phyloP scores from a whole-genome alignment of 2,113 vertebrate genomes.

The Plectropomus leopardus region DNA sequence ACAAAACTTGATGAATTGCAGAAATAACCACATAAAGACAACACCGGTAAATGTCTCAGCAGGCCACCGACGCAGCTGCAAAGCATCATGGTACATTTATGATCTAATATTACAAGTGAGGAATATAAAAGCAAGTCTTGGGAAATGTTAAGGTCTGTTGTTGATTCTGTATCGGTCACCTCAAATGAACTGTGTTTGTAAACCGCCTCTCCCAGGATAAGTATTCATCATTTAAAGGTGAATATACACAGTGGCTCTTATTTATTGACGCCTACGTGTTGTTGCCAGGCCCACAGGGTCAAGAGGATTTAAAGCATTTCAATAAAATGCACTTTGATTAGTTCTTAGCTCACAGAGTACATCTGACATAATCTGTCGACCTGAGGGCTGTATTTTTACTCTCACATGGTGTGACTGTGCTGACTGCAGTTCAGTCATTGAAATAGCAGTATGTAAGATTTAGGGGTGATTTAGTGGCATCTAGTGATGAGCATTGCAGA shows the following conservation, averaged over 20 bases:
- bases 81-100: not conserved
- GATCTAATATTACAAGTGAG: not conserved
- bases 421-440: not conserved
- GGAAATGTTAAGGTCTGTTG: not conserved
- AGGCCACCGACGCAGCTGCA: not conserved
- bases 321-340: slow-evolving; percentile 36
- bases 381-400: not conserved
- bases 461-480: too few relatives aligned
- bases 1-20: slow-evolving; percentile 3
- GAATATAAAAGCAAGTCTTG: not conserved
- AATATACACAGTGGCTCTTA: slow-evolving; percentile 11
- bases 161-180: not conserved
- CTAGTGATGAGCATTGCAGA: too few relatives aligned
- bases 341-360: not conserved
- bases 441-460: too few relatives aligned
- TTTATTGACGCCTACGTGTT: slow-evolving; percentile 23
- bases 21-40: slow-evolving; percentile 1
- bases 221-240: slow-evolving; percentile 41
- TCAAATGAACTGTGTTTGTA: not conserved
- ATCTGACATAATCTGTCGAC: not conserved
- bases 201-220: not conserved
- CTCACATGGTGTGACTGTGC: not conserved
- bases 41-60: not conserved
- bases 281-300: slow-evolving; percentile 16
- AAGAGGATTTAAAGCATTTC: slow-evolving; percentile 30